Percentiles rank a stretch among this genome's conserved stretches.
phyloP scores from a whole-genome alignment of 2,797 vertebrate species.

The Clarias pachynema region DNA sequence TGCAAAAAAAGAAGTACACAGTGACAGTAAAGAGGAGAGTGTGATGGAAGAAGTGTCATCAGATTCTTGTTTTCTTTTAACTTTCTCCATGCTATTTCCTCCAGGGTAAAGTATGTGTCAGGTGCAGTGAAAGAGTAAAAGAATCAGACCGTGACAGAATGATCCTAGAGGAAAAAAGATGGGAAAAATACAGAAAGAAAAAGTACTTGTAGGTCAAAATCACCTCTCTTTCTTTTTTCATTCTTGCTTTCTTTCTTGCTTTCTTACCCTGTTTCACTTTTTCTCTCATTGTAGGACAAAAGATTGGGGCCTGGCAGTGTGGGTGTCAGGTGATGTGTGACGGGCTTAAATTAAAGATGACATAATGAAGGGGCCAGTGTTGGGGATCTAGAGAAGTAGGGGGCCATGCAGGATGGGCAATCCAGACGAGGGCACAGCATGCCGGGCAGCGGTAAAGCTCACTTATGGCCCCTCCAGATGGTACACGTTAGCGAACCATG shows the following conservation, averaged over 20 bases:
- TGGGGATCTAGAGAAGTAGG: slow-evolving; percentile 64
- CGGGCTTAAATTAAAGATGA: slow-evolving; percentile 78
- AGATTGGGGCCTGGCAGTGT: slow-evolving; percentile 75
- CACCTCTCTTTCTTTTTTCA: slow-evolving; percentile 14
- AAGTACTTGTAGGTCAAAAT: slow-evolving; percentile 46
- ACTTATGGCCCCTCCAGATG: slow-evolving; percentile 79
- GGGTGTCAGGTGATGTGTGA: slow-evolving; percentile 81
- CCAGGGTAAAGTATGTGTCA: slow-evolving; percentile 62
- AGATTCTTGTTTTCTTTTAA: slow-evolving; percentile 49
- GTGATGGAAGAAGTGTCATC: slow-evolving; percentile 62
- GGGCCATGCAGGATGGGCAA: slow-evolving; percentile 34
- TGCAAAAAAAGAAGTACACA: slow-evolving; percentile 51
- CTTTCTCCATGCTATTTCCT: slow-evolving; percentile 40
- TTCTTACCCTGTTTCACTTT: slow-evolving; percentile 11
- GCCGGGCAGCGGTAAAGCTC: slow-evolving; percentile 75
- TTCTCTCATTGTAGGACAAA: slow-evolving; percentile 67
- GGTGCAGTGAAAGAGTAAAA: slow-evolving; percentile 41
- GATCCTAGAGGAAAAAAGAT: not conserved
- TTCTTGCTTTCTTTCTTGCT: not conserved
- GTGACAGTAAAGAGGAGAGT: slow-evolving; percentile 55
- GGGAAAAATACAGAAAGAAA: slow-evolving; percentile 41
- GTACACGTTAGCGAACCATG: slow-evolving; percentile 76
- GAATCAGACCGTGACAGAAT: slow-evolving; percentile 29
- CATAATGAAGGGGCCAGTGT: slow-evolving; percentile 69
- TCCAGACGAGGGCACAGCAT: slow-evolving; percentile 41